Conservation (phyloP, 2,888 invertebrate species). For the Xestia rhomboidea region DNA sequence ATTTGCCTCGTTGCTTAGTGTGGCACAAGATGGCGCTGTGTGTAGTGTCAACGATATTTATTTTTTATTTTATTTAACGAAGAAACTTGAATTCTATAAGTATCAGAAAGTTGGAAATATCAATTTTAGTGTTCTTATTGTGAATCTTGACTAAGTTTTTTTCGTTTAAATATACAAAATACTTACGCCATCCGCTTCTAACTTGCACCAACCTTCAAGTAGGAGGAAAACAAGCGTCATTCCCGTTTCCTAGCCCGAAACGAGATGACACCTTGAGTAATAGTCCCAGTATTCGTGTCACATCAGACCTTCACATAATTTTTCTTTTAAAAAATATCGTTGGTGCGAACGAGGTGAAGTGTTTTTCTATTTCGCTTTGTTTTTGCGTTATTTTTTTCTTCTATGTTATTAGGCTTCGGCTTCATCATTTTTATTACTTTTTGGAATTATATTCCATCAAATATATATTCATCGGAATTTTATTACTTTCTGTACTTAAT, state of each 20-base stretch:
- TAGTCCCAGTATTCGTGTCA: constrained; percentile 82
- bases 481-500: too few species aligned
- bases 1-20: neutral
- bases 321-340: constrained; percentile 81
- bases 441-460: too few species aligned
- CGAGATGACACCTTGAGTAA: constrained; percentile 87
- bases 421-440: neutral
- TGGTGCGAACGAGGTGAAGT: constrained; percentile 28
- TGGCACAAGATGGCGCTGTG: too few species aligned
- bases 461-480: neutral
- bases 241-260: constrained; percentile 74
- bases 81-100: too few species aligned
- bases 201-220: constrained; percentile 50
- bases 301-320: constrained; percentile 81
- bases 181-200: constrained; percentile 21
- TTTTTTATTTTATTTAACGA: too few species aligned
- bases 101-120: too few species aligned
- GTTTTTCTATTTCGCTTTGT: constrained; percentile 42
- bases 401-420: neutral
- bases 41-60: too few species aligned
- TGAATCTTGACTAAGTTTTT: neutral
- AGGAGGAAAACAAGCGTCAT: constrained; percentile 78
- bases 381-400: neutral
- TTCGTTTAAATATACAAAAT: neutral
- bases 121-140: neutral